Evolutionary conservation across 53 echinoderm and acorn worm species (phyloP).

Genomic region (Apostichopus leukothele): DNA sequence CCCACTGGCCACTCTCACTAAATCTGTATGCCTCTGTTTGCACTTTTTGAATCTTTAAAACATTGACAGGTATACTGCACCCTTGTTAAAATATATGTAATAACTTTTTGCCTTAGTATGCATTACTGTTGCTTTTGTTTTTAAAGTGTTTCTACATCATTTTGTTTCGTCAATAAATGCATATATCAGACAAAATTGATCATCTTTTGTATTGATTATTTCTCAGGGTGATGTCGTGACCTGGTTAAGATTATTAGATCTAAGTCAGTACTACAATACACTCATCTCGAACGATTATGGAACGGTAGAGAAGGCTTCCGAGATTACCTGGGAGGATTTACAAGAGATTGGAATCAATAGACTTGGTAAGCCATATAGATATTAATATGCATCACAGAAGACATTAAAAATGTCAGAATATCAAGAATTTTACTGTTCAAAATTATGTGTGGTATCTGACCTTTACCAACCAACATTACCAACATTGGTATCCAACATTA

Average conservation of each 20-base stretch:
- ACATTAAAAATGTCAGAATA: no score
- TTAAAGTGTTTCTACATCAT: background rate
- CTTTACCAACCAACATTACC: no score
- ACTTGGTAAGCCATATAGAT: conserved; percentile 61
- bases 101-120: background rate
- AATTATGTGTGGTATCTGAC: no score
- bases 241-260: conserved; percentile 89
- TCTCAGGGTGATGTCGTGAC: conserved; percentile 80
- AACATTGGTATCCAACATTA: no score
- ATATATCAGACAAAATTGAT: background rate
- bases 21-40: no score
- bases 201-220: background rate
- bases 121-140: background rate
- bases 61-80: no score
- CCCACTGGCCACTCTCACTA: no score
- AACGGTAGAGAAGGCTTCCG: conserved; percentile 62
- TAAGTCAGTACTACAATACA: conserved; percentile 86
- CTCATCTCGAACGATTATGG: conserved; percentile 66
- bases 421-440: no score
- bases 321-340: conserved; percentile 92
- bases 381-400: no score
- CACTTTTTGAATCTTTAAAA: no score
- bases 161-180: background rate
- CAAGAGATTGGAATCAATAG: conserved; percentile 95
- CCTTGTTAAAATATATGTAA: background rate